These are phyloP conservation scores for Eudemis profundana DNA, from an alignment of 2,888 invertebrate genomes.

Conservation along the genomic window DNA sequence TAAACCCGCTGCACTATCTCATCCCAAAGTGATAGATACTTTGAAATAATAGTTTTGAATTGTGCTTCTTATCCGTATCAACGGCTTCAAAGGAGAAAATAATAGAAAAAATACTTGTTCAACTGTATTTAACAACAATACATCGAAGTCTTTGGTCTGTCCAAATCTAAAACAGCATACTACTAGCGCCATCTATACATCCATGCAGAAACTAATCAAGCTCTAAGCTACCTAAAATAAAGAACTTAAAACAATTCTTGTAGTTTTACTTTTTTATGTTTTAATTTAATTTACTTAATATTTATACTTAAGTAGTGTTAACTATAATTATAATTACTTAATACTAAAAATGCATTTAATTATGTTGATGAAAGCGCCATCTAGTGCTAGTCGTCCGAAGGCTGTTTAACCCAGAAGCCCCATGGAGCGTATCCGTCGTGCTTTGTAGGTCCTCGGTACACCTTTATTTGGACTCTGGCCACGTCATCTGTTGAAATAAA, in stretches of 20 bases:
- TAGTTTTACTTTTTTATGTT: neutral
- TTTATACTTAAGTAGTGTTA: neutral
- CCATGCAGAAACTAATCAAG: conserved; percentile 31
- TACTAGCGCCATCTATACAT: conserved; percentile 36
- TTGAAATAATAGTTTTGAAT: too few species aligned
- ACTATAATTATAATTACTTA: neutral
- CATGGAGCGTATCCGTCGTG: conserved; percentile 88
- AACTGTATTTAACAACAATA: conserved; percentile 17
- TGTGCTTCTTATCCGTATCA: too few species aligned
- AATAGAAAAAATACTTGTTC: conserved; percentile 10
- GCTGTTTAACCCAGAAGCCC: conserved; percentile 91
- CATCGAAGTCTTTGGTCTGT: conserved; percentile 38
- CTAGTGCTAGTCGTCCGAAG: conserved; percentile 84
- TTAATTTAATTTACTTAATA: neutral
- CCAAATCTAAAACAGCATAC: conserved; percentile 20
- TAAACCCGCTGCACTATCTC: too few species aligned
- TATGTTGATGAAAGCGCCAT: conserved; percentile 15
- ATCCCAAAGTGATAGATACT: too few species aligned
- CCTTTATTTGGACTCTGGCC: conserved; percentile 89
- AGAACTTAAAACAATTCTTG: neutral
- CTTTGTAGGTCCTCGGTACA: conserved; percentile 89
- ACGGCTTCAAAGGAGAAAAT: neutral
- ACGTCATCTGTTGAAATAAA: conserved; percentile 74
- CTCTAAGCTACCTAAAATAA: conserved; percentile 1
- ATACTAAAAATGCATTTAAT: neutral